Base-by-base conservation (phyloP, 1,140 invertebrate genomes). In the Meloidogyne exigua region DNA sequence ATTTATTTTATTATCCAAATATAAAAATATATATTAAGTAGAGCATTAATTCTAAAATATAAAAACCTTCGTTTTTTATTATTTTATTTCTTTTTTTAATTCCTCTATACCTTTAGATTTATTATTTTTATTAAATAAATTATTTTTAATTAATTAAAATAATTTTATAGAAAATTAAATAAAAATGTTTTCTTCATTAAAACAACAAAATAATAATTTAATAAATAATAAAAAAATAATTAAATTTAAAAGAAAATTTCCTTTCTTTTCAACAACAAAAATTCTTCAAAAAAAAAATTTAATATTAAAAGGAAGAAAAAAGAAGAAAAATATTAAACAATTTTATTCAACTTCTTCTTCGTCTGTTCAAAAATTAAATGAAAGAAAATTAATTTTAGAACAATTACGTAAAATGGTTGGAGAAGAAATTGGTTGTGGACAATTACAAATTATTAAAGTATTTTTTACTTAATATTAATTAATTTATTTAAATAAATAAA, bases 371-470 rank as follows among this genome's bases (percentile, higher is more conserved):
- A 44, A 44, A 44, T 44, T 44, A 44, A 44, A 44, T 44, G 42
- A 57, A 57, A 57, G 49, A 57, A 57, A 57, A 57, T 5, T n/a
- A 57, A 57, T 57, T 57, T n/a, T 57, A n/a, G 49, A 57, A 57
- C 2, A 57, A 57, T 57, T 57, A 57, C 18, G 49, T n/a, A 57
- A 57, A 57, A 57, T 57, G 49, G 49, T 57, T 57, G 49, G 49
- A 57, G 49, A 57, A 57, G n/a, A 57, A 57, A 57, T n/a, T 57
- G 49, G 49, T 57, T 57, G 49, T 57, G 49, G 49, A 57, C 49
- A 57, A 57, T 57, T 57, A 57, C 49, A 57, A 57, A 57, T 57
- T 57, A n/a, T 57, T 57, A 57, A 57, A 9, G 49, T 39, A 39
- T 9, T 3, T 32, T 32, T 32, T 3, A 32, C 7, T 32, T 32